Evolutionary conservation across 2,113 vertebrate genomes (phyloP), one percentile per base, ranked within the genome.

Genomic region (Dolichallabes microphthalmus): DNA sequence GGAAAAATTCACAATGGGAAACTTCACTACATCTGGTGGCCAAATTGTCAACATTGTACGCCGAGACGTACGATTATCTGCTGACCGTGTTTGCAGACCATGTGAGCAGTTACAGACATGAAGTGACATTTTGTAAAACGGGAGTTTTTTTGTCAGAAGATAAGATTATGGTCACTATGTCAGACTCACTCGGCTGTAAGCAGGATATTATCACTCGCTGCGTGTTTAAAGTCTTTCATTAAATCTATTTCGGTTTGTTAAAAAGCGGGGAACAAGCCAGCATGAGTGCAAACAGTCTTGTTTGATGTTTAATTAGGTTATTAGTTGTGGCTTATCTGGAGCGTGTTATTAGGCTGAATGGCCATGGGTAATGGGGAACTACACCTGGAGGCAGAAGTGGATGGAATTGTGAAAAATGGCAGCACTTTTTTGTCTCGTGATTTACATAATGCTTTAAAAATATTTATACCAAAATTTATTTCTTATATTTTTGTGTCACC

Each of bases 31-130:
- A 76, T 61, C 73, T 80, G 66, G 15, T 82, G 52, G 79, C 76
- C 69, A 81, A 80, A 84, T 61, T 55, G 82, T 87, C 86, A 90
- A 88, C 84, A 86, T 63, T 60, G 76, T 15, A 77, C 60, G 20
- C 75, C 1, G 75, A 76, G 82, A 85, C 63, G 68, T 32, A 6
- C 71, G 75, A 80, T 89, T 85, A 88, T 85, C 82, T 20, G 66
- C 27, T 53, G 19, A 17, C 25, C 73, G 82, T 89, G 87, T 89
- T 89, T 88, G 87, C 85, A 39, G 85, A 89, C 61, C n/a, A 55
- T 52, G 82, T 74, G 55, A 80, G 85, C 85, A 53, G 87, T 74
- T 53, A 68, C 74, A 85, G 85, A 86, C 82, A 64, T 45, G 35
- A 27, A 71, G 20, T 60, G 86, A 87, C 71, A 84, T 82, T 89